phyloP scores from a whole-genome alignment of 2,888 invertebrate genomes.

The Hedya salicella region DNA sequence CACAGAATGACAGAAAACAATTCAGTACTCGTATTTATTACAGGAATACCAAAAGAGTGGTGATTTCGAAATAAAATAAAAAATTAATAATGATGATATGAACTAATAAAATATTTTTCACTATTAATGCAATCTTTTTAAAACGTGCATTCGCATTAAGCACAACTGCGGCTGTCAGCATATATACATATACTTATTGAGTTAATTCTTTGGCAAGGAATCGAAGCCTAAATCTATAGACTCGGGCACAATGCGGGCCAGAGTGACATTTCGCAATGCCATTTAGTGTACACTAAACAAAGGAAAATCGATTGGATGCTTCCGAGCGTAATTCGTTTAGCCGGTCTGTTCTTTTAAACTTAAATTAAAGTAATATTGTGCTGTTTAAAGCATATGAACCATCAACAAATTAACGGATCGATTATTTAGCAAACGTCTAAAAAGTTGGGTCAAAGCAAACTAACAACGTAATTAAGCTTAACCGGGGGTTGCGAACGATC shows the following conservation, averaged over 20 bases:
- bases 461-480: background rate
- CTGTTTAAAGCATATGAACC: no score
- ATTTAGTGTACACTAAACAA: conserved; percentile 9
- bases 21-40: no score
- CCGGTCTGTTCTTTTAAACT: background rate
- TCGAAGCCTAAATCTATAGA: conserved; percentile 14
- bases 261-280: background rate
- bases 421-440: background rate
- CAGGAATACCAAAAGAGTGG: no score
- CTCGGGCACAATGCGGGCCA: background rate
- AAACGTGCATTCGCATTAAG: background rate
- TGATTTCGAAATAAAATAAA: no score
- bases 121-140: no score
- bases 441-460: background rate
- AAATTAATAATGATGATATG: no score
- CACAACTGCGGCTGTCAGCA: background rate
- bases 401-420: background rate
- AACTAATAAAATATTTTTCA: no score
- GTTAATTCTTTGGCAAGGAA: background rate
- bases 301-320: background rate
- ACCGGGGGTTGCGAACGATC: background rate
- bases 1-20: no score
- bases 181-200: background rate
- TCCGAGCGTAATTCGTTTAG: background rate
- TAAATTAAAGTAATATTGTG: background rate